Conservation (phyloP, 2,113 vertebrate species). For the Cariama cristata region DNA sequence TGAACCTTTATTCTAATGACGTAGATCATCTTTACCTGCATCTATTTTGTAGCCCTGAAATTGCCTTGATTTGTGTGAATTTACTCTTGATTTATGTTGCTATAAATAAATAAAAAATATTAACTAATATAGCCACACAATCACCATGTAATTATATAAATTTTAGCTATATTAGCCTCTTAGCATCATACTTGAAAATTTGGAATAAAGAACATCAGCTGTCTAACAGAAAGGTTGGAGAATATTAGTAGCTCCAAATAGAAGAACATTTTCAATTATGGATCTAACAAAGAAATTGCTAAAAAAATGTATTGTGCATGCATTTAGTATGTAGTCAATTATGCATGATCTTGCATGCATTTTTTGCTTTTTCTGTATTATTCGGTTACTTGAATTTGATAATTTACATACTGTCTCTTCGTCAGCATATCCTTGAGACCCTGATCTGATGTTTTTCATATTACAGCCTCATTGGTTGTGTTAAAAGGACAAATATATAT, state of each 20-base stretch:
- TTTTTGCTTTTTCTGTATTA: neutral
- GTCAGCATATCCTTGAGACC: neutral
- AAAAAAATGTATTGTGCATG: neutral
- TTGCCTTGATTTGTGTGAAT: neutral
- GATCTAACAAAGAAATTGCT: neutral
- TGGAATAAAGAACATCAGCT: neutral
- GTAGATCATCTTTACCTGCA: neutral
- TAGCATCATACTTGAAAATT: neutral
- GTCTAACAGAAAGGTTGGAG: neutral
- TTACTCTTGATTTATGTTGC: neutral
- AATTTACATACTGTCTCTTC: neutral
- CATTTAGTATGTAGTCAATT: neutral
- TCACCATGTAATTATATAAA: neutral
- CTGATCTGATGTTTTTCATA: neutral
- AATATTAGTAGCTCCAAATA: neutral
- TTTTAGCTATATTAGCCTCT: neutral
- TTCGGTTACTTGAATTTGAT: neutral
- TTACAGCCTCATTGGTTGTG: neutral
- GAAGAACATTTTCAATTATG: neutral
- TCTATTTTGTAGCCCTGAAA: neutral
- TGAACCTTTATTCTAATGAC: neutral
- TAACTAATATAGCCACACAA: neutral
- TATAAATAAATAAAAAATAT: neutral
- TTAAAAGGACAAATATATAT: slow-evolving; percentile 5
- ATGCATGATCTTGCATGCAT: neutral